Evolutionary conservation across 2,888 invertebrate species (phyloP).

Genomic region (Tupiocoris notatus): DNA sequence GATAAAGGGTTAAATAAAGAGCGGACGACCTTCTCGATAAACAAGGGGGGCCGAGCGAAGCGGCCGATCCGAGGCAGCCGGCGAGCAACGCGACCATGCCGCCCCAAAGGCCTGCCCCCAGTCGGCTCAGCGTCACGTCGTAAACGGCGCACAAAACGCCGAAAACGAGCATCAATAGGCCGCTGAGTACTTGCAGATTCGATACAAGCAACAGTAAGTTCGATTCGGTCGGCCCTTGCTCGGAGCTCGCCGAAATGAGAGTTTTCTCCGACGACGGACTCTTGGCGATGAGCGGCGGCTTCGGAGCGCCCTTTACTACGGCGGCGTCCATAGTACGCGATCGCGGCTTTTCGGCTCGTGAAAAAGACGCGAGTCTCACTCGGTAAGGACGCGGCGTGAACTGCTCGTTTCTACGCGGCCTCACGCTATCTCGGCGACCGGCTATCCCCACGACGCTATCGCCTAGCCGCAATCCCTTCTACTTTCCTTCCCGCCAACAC

Average conservation of each 20-base stretch:
- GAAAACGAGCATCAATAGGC: conserved; percentile 52
- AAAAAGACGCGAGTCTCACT: conserved; percentile 1
- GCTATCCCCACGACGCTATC: neutral
- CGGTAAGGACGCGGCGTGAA: neutral
- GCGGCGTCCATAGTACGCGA: conserved; percentile 27
- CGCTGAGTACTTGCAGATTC: conserved; percentile 48
- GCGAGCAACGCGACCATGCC: conserved; percentile 51
- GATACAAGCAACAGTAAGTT: conserved; percentile 45
- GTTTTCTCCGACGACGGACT: conserved; percentile 46
- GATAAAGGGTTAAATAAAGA: conserved; percentile 51
- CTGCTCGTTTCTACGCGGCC: neutral
- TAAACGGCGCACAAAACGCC: conserved; percentile 51
- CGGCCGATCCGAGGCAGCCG: conserved; percentile 51
- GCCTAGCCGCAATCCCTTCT: neutral
- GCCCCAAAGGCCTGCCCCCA: conserved; percentile 52
- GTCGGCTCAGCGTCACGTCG: conserved; percentile 51
- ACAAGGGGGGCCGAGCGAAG: conserved; percentile 50
- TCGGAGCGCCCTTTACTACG: neutral
- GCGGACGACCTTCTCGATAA: conserved; percentile 48
- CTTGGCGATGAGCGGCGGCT: conserved; percentile 46
- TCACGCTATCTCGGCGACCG: conserved; percentile 1
- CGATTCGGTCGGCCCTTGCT: conserved; percentile 10
- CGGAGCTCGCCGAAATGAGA: conserved; percentile 20
- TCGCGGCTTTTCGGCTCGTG: neutral
- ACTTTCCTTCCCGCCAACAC: neutral